These are phyloP conservation scores for Carollia perspicillata DNA, from an alignment of 2,113 vertebrate species.

Conservation along the genomic window DNA sequence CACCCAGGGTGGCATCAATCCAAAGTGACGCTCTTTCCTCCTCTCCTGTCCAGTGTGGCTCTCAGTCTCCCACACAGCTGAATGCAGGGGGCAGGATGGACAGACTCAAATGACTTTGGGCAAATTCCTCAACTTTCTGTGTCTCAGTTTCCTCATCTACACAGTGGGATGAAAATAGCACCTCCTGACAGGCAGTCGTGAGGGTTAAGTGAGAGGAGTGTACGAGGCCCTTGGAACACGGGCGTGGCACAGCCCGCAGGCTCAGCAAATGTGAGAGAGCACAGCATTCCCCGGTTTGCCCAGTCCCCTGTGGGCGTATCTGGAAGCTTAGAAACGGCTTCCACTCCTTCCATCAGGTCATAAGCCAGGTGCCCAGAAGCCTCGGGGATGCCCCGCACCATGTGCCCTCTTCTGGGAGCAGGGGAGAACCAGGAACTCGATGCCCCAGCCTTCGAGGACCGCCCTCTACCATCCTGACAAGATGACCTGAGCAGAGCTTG, in stretches of 20 bases:
- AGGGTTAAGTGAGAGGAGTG: not conserved
- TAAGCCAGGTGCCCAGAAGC: not conserved
- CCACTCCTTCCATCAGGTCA: not conserved
- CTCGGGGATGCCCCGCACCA: not conserved
- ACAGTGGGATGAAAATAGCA: not conserved
- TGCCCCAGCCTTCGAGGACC: not conserved
- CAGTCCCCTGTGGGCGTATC: not conserved
- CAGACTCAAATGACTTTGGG: not conserved
- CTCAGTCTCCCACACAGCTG: not conserved
- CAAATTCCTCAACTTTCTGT: not conserved
- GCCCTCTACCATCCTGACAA: not conserved
- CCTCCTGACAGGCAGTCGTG: not conserved
- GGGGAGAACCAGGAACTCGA: not conserved
- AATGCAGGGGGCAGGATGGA: not conserved
- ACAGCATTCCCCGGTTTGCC: not conserved
- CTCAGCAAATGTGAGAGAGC: not conserved
- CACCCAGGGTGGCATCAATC: not conserved
- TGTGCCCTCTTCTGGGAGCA: not conserved
- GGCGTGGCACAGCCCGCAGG: accelerated
- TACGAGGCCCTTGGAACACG: not conserved
- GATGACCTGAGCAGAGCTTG: not conserved
- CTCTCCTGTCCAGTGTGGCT: not conserved
- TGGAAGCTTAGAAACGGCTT: not conserved
- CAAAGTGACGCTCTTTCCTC: not conserved
- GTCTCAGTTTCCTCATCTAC: not conserved